Base-by-base conservation (phyloP, 2,888 invertebrate genomes). In the Willowsia nigromaculata region DNA sequence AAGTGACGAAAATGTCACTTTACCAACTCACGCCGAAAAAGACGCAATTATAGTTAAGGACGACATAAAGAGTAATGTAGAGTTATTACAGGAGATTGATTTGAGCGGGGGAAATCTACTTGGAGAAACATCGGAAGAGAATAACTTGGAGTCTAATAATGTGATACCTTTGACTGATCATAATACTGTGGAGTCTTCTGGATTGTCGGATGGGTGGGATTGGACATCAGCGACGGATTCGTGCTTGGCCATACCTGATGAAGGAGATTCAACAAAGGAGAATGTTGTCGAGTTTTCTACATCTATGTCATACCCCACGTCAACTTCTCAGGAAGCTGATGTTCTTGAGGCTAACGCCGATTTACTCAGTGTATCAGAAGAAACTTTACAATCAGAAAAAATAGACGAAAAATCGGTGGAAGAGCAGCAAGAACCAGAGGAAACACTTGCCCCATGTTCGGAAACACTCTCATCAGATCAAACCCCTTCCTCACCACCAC, bases 41-140 rank as follows among this genome's bases (percentile, higher is more conserved):
- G 37, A 68, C 6, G 15, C 27, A n/a, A 22, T n/a, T 1, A 11
- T 25, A 22, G 15, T n/a, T 1, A 50, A 27, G 27, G 40, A 59
- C 40, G 22, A 65, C 62, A 27, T 13, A 18, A 85, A 76, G 25
- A 65, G 78, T 22, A 88, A 84, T 43, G 0, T 84, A 27, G 88
- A 88, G 13, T 65, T 89, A 18, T 40, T 89, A 47, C 89, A 89
- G 30, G 89, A 89, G 78, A 85, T 89, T 43, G 84, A 85, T 59
- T 71, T 89, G 30, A 56, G 80, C 56, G 43, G 43, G 11, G 68
- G 53, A 25, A 13, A n/a, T n/a, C 18, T 11, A 0, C 25, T 7
- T 1, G 62, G 9, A 25, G 56, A 74, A 27, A 30, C n/a, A 27
- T 33, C 59, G 22, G 47, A 56, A 15, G 15, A 56, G 15, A 22